phyloP scores from a whole-genome alignment of 2,888 invertebrate species.

The Drosophila kuntzei region DNA sequence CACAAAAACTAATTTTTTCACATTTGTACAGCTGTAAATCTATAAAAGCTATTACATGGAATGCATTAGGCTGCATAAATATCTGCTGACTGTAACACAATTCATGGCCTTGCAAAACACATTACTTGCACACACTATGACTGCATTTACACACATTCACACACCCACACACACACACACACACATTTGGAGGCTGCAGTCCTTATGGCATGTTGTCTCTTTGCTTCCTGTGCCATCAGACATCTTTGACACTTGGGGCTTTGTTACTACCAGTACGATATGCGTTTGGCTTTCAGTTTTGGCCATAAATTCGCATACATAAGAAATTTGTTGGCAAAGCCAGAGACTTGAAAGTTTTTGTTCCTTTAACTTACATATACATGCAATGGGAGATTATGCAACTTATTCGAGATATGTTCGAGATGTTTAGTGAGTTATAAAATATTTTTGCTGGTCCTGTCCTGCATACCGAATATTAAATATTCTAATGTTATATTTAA shows the following conservation, averaged over 20 bases:
- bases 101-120: conserved; percentile 48
- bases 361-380: conserved; percentile 9
- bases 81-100: conserved; percentile 64
- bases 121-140: conserved; percentile 40
- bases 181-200: conserved; percentile 18
- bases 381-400: conserved; percentile 3
- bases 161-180: background rate
- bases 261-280: conserved; percentile 34
- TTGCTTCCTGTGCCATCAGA: conserved; percentile 29
- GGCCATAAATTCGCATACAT: conserved; percentile 26
- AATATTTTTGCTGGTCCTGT: background rate
- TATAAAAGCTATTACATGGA: conserved; percentile 40
- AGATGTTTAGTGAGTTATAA: background rate
- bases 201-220: conserved; percentile 34
- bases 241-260: conserved; percentile 53
- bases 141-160: background rate
- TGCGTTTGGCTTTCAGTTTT: conserved; percentile 45
- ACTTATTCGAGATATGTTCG: background rate
- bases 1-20: background rate
- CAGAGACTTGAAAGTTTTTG: conserved; percentile 13
- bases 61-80: conserved; percentile 65
- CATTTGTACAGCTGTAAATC: conserved; percentile 25
- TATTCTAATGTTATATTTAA: background rate
- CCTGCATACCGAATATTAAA: background rate
- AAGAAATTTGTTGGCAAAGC: conserved; percentile 27